A percentile compares a stretch with the other conserved stretches of the same genome.
phyloP scores from a whole-genome alignment of 2,888 invertebrate species.

The Sphinx pinastri region DNA sequence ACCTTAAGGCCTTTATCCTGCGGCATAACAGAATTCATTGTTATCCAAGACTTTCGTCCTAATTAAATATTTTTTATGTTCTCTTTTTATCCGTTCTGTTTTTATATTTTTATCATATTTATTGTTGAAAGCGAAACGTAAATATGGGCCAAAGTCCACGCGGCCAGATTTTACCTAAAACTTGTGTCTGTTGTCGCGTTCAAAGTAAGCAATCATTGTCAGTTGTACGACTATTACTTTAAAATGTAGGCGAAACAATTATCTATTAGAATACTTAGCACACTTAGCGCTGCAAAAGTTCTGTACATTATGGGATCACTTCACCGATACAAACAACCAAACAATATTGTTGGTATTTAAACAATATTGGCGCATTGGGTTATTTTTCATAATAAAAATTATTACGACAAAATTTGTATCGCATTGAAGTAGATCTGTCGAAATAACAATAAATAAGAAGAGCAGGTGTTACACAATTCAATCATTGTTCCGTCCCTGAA shows the following conservation, averaged over 20 bases:
- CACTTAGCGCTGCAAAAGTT: neutral
- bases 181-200: neutral
- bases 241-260: neutral
- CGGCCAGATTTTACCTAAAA: neutral
- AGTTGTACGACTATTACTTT: neutral
- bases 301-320: neutral
- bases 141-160: neutral
- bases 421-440: neutral
- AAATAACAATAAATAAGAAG: constrained; percentile 30
- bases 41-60: constrained; percentile 3
- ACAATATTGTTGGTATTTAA: no score
- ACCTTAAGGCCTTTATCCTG: constrained; percentile 16
- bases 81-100: neutral
- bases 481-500: constrained; percentile 75
- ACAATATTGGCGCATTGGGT: no score
- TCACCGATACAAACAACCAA: no score
- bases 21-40: neutral
- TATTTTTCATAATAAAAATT: no score
- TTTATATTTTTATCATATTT: neutral
- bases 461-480: constrained; percentile 65
- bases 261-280: neutral
- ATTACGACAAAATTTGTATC: no score
- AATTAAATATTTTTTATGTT: neutral
- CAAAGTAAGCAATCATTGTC: neutral
- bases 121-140: neutral